Conservation (phyloP, 2,888 invertebrate genomes). For the Anarsia innoxiella region DNA sequence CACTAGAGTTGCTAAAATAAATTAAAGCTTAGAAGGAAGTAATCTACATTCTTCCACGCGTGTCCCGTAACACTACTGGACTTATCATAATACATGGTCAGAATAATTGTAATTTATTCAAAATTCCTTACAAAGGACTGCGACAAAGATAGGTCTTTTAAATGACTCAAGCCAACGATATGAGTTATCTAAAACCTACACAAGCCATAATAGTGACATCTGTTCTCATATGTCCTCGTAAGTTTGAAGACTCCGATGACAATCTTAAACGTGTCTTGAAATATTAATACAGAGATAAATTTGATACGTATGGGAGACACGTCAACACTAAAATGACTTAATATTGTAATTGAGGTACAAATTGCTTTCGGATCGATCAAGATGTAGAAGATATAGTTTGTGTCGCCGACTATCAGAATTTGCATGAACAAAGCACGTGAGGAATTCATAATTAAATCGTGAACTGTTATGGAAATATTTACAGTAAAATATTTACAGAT, state of each 20-base stretch:
- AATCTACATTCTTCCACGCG: too few relatives aligned
- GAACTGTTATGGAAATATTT: too few relatives aligned
- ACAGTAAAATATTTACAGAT: too few relatives aligned
- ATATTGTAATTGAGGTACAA: constrained; percentile 27
- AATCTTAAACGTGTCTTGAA: constrained; percentile 49
- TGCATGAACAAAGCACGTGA: constrained; percentile 28
- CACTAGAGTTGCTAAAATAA: too few relatives aligned
- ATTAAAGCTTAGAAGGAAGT: too few relatives aligned
- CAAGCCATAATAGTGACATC: constrained; percentile 20
- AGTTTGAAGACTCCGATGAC: constrained; percentile 29
- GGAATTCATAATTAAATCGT: constrained; percentile 2
- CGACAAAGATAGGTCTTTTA: constrained; percentile 26
- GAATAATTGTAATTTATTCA: constrained; percentile 4
- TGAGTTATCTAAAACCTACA: constrained; percentile 32
- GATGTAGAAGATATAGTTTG: constrained; percentile 28
- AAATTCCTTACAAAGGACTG: constrained; percentile 28
- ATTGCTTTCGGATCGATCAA: constrained; percentile 40
- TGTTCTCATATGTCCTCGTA: constrained; percentile 18
- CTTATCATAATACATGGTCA: constrained; percentile 1
- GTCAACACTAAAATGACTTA: constrained; percentile 27
- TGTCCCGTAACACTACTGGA: too few relatives aligned
- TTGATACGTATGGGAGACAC: constrained; percentile 21
- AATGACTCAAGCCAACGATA: constrained; percentile 31
- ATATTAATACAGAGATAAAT: constrained; percentile 21
- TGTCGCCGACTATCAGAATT: constrained; percentile 30